Conservation (phyloP, 2,797 vertebrate species). For the Zenarchopterus dispar region DNA sequence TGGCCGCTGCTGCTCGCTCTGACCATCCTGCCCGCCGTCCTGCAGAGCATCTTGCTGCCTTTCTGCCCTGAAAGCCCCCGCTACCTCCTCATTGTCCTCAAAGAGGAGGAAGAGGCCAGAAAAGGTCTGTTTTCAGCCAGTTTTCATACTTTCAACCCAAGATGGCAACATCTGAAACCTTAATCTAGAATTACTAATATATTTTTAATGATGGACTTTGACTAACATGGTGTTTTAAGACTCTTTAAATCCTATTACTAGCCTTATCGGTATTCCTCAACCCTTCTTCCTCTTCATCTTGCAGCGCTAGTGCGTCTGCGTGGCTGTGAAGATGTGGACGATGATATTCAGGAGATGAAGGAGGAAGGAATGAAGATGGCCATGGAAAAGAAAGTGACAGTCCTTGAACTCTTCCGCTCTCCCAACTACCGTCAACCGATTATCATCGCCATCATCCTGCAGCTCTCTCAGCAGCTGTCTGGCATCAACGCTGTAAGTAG, state of each 20-base stretch:
- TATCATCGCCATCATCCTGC: conserved; percentile 89
- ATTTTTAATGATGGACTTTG: conserved; percentile 32
- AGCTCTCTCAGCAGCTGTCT: conserved; percentile 95
- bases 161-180: conserved; percentile 1
- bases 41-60: conserved; percentile 84
- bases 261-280: not conserved
- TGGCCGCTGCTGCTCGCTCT: conserved; percentile 89
- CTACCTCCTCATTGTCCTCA: conserved; percentile 88
- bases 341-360: conserved; percentile 93
- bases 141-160: conserved; percentile 8
- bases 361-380: conserved; percentile 89
- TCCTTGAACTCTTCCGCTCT: conserved; percentile 89
- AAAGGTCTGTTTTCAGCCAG: conserved; percentile 76
- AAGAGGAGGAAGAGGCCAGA: conserved; percentile 87
- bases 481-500: conserved; percentile 96
- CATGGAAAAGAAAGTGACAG: conserved; percentile 89
- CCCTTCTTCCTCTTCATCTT: not conserved
- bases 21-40: conserved; percentile 83
- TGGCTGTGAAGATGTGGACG: conserved; percentile 83
- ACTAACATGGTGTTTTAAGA: conserved; percentile 12
- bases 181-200: too few relatives aligned
- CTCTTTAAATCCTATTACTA: conserved; percentile 1
- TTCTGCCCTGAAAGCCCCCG: conserved; percentile 92
- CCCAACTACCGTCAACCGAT: conserved; percentile 89
- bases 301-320: conserved; percentile 88